Conservation (phyloP, 2,113 vertebrate genomes). For the Calyptomena viridis region DNA sequence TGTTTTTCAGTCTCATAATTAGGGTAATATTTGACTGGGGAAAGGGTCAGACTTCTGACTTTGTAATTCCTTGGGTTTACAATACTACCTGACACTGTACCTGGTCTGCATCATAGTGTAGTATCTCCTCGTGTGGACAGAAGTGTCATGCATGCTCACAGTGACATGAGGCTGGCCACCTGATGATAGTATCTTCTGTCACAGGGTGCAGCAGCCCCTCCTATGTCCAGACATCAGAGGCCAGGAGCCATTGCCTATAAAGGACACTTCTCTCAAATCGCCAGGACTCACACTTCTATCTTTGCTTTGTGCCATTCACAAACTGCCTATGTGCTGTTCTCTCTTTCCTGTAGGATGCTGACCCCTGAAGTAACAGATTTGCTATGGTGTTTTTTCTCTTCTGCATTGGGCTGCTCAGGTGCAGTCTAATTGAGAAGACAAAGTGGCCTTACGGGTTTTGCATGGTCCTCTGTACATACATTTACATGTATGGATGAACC, state of each 20-base stretch:
- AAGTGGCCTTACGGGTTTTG: neutral
- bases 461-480: neutral
- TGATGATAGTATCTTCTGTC: neutral
- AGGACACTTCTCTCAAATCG: neutral
- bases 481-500: neutral
- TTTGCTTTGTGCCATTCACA: neutral
- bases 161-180: rapidly evolving
- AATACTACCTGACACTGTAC: neutral
- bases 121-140: neutral
- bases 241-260: neutral
- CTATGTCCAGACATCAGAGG: neutral
- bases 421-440: neutral
- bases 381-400: neutral
- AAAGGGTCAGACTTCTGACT: neutral
- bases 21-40: neutral
- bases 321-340: neutral
- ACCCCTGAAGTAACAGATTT: neutral
- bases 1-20: neutral
- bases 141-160: neutral
- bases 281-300: neutral
- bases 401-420: neutral
- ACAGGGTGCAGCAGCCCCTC: neutral
- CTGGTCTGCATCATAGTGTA: neutral
- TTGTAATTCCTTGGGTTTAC: neutral
- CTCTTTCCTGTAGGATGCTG: neutral